Conservation (phyloP, 1,140 invertebrate genomes). For the Megalonaias nervosa region DNA sequence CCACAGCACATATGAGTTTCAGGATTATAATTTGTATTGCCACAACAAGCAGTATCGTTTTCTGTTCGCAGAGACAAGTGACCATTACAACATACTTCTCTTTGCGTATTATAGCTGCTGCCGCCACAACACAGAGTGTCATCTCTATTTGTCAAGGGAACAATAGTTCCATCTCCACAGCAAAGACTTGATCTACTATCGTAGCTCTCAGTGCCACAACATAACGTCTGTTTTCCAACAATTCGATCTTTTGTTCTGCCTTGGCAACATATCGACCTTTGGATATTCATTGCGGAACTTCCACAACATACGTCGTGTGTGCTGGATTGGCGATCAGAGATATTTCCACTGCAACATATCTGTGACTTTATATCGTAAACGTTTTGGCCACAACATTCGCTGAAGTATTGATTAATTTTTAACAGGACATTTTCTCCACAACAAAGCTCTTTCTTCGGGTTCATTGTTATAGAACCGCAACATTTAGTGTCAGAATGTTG, state of each 20-base stretch:
- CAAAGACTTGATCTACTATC: constrained; percentile 22
- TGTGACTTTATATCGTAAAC: constrained; percentile 5
- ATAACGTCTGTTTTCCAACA: constrained; percentile 22
- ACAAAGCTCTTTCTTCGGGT: constrained; percentile 7
- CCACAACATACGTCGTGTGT: constrained; percentile 17
- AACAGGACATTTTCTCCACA: constrained; percentile 1
- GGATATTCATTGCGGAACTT: neutral
- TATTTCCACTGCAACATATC: constrained; percentile 8
- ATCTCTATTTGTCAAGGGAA: constrained; percentile 5
- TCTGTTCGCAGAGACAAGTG: neutral
- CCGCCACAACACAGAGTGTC: constrained; percentile 30
- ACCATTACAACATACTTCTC: constrained; percentile 27
- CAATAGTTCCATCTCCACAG: constrained; percentile 16
- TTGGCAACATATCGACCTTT: constrained; percentile 8
- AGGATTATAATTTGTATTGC: constrained; percentile 25
- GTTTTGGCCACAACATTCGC: constrained; percentile 1
- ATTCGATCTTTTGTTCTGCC: constrained; percentile 1
- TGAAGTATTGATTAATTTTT: neutral
- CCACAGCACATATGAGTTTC: constrained; percentile 29
- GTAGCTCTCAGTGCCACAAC: constrained; percentile 22
- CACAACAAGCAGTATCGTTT: neutral
- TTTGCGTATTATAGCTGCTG: constrained; percentile 12
- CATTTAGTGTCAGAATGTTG: neutral
- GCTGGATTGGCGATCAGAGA: neutral
- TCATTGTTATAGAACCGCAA: constrained; percentile 10